phyloP scores from a whole-genome alignment of 2,113 vertebrate species.

The Cephalopterus ornatus region DNA sequence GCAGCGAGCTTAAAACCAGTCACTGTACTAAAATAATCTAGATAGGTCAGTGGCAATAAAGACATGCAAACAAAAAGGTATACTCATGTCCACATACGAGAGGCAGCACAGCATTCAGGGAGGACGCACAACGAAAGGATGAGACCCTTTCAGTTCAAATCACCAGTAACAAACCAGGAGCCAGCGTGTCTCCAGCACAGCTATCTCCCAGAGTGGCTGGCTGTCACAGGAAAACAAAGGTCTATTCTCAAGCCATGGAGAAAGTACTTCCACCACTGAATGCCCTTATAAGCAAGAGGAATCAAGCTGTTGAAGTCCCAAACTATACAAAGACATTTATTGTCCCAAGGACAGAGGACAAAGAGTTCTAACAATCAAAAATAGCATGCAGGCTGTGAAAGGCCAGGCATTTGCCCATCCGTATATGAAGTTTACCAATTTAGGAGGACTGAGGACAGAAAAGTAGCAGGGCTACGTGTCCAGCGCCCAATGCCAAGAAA shows the following conservation, averaged over 20 bases:
- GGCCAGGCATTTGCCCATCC: slow-evolving; percentile 17
- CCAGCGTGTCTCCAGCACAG: neutral
- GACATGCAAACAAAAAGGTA: neutral
- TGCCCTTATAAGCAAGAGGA: slow-evolving; percentile 58
- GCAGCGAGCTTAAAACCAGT: neutral
- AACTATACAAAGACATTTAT: slow-evolving; percentile 31
- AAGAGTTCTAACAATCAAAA: slow-evolving; percentile 35
- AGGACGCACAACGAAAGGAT: neutral
- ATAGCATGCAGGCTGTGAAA: slow-evolving; percentile 5
- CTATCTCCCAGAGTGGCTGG: neutral
- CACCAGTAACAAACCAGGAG: neutral
- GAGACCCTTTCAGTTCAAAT: neutral
- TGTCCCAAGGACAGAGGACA: slow-evolving; percentile 27
- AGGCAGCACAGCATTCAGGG: neutral
- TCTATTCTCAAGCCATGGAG: neutral
- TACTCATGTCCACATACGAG: neutral
- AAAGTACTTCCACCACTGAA: slow-evolving; percentile 24
- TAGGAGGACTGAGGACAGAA: slow-evolving; percentile 1
- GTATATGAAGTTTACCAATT: slow-evolving; percentile 33
- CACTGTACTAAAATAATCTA: neutral
- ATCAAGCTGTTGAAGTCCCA: slow-evolving; percentile 25
- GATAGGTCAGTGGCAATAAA: neutral
- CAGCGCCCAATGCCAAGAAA: neutral
- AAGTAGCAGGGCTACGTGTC: neutral
- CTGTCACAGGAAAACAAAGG: neutral